phyloP scores from a whole-genome alignment of 2,888 invertebrate genomes.

The Falcaria lacertinaria region DNA sequence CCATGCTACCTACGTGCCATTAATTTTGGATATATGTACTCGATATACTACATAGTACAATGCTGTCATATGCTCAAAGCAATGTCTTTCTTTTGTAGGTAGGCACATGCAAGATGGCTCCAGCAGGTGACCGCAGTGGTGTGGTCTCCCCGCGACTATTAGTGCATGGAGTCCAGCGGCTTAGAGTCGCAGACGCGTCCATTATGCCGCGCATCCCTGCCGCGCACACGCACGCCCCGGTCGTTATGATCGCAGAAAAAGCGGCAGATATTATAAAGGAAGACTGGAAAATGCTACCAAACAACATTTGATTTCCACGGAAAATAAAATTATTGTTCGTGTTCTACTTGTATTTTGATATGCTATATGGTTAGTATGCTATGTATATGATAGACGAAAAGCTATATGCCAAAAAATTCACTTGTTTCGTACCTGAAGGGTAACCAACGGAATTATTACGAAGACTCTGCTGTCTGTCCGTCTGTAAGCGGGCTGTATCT shows the following conservation, averaged over 20 bases:
- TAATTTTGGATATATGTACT: too few species aligned
- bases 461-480: too few species aligned
- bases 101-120: constrained; percentile 87
- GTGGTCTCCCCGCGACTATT: constrained; percentile 81
- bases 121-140: constrained; percentile 77
- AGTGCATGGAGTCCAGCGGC: constrained; percentile 59
- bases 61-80: too few species aligned
- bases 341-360: too few species aligned
- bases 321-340: constrained; percentile 4
- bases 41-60: too few species aligned
- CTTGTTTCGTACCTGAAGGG: too few species aligned
- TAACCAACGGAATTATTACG: too few species aligned
- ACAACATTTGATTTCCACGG: neutral
- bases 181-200: constrained; percentile 76
- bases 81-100: constrained; percentile 72
- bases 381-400: too few species aligned
- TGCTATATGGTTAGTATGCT: too few species aligned
- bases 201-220: constrained; percentile 77
- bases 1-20: too few species aligned
- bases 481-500: too few species aligned
- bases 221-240: constrained; percentile 75
- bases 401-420: too few species aligned
- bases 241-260: constrained; percentile 79
- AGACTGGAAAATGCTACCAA: constrained; percentile 51
- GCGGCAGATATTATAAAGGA: constrained; percentile 74